Evolutionary conservation across 2,888 invertebrate species (phyloP), one percentile per base, ranked within the genome.

Genomic region (Machimus atricapillus): DNA sequence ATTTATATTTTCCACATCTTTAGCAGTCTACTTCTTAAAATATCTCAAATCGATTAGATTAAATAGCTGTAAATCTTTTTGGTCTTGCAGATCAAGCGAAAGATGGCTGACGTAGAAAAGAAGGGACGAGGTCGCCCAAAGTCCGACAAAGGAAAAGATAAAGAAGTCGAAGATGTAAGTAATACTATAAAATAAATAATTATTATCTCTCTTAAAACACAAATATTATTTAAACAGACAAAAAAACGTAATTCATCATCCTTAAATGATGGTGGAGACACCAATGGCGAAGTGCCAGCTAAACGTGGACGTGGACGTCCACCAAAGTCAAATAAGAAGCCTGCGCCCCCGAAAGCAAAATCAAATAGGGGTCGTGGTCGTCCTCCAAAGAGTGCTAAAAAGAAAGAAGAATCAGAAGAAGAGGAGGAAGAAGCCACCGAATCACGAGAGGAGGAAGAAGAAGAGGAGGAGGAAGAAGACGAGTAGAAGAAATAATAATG

Each of bases 191-290:
- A 46, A 46, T 0, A 1, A 56, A 83, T n/a, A 46, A 16, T 56
- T 12, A 83, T n/a, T 16, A 27, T 43, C 19, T 56, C 34, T 46
- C n/a, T 5, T 40, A 14, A 40, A 40, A 9, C 1, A 19, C 19
- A 40, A 43, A 46, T 8, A 1, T 77, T 40, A 74, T 77, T 74
- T 31, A 19, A n/a, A 16, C 16, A 85, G 85, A 9, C 76, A 31
- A 85, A 85, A 31, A 85, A 85, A 37, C 31, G 85, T n/a, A 27
- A 34, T 34, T 74, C 85, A 14, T 52, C 87, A 19, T 43, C 87
- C 23, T 58, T 66, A 31, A 74, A 91, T 92, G 58, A 91, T 92
- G 83, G 52, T 92, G 83, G 52, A n/a, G 81, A 81, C 31, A 56
- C 81, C 19, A 81, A 81, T 52, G 81, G 81, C 12, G 81, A 81